Evolutionary conservation across 2,888 invertebrate genomes (phyloP), one percentile per base, ranked within the genome.

Genomic region (Heteromurus nitidus): DNA sequence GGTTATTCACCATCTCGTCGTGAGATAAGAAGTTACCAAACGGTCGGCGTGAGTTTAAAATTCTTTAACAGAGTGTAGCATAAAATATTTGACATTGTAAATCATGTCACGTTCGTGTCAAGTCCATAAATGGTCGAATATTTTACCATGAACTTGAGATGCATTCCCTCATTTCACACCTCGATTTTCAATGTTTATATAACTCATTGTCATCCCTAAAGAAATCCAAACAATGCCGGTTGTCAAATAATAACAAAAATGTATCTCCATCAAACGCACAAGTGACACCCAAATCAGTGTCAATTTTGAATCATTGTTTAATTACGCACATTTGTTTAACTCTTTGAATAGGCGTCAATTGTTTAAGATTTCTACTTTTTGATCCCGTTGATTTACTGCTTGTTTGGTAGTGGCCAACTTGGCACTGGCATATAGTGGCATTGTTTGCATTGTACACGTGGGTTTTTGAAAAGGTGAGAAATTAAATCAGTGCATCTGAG

Each of bases 71-170:
- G n/a, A n/a, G n/a, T n/a, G n/a, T n/a, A n/a, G n/a, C n/a, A n/a
- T n/a, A n/a, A n/a, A n/a, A n/a, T n/a, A n/a, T n/a, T 53, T 20
- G 20, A 53, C 24, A 13, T 18, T 18, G 20, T 53, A 3, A 22
- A 20, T 53, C 2, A 47, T 11, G 62, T n/a, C 3, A 22, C 24
- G 3, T 65, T 24, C 13, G 18, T 11, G n/a, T n/a, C n/a, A n/a
- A n/a, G n/a, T n/a, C n/a, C n/a, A n/a, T n/a, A n/a, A n/a, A n/a
- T n/a, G n/a, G n/a, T n/a, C n/a, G n/a, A n/a, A 47, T 62, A 64
- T 22, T 42, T 75, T 44, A 75, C 75, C 75, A 26, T 75, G 75
- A 75, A 75, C 75, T 75, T 75, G 67, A 75, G 58, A 75, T 75
- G 55, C 44, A 60, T 44, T 53, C 3, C 64, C 64, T 64, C 64